phyloP scores from a whole-genome alignment of 2,888 invertebrate species.

The Micoletzkya japonica region DNA sequence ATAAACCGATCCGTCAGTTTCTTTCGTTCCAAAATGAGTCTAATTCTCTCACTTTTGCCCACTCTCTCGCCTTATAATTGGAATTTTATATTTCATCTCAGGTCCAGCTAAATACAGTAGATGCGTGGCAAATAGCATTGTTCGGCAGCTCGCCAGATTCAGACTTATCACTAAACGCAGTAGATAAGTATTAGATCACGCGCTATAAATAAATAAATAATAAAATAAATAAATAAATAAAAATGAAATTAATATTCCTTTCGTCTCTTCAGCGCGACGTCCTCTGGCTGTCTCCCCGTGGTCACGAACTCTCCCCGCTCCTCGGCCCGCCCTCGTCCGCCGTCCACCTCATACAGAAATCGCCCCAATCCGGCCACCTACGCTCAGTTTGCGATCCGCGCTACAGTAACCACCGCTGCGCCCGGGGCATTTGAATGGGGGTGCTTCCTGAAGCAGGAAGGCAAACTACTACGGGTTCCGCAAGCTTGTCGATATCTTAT shows the following conservation, averaged over 20 bases:
- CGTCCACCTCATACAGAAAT: background rate
- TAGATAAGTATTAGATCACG: background rate
- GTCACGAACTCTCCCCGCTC: conserved; percentile 8
- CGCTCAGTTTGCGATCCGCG: conserved; percentile 19
- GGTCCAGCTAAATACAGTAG: no score
- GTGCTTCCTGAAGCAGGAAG: no score
- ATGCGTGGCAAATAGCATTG: no score
- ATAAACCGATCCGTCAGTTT: background rate
- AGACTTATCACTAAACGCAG: background rate
- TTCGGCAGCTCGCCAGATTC: no score
- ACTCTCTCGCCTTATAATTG: no score
- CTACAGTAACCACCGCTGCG: background rate
- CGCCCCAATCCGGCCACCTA: background rate
- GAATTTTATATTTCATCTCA: no score
- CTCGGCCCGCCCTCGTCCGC: background rate
- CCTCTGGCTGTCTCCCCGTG: conserved; percentile 5
- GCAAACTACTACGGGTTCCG: no score
- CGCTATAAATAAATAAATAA: background rate
- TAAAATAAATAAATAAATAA: background rate
- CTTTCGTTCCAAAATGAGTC: background rate
- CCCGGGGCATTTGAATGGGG: conserved; percentile 13
- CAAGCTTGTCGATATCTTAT: no score
- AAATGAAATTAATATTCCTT: background rate
- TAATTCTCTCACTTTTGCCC: background rate
- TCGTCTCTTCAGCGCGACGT: background rate